Percentiles rank a stretch among this genome's conserved stretches.
These are phyloP conservation scores for Mystacornis crossleyi DNA, from an alignment of 2,113 vertebrate genomes.

Conservation along the genomic window DNA sequence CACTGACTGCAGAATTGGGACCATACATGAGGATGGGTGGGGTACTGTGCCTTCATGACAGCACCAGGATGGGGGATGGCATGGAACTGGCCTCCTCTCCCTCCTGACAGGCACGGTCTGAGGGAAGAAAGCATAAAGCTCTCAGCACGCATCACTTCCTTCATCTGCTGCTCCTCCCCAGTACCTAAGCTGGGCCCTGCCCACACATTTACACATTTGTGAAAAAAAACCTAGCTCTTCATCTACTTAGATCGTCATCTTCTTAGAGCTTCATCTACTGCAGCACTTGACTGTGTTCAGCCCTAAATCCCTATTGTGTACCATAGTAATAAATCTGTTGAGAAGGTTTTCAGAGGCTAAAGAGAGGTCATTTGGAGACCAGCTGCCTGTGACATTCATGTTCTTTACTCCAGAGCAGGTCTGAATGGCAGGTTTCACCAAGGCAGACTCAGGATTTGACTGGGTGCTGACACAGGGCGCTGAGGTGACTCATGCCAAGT, in stretches of 20 bases:
- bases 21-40: neutral
- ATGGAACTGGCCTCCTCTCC: neutral
- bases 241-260: neutral
- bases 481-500: neutral
- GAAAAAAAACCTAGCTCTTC: neutral
- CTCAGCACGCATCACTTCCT: accelerated
- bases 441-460: neutral
- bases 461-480: neutral
- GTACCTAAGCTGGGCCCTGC: neutral
- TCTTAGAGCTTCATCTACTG: neutral
- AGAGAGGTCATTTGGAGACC: neutral
- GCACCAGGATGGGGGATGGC: too few relatives aligned
- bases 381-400: neutral
- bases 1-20: neutral
- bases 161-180: neutral
- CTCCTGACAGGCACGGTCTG: neutral
- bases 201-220: neutral
- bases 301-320: neutral
- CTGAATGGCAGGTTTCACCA: neutral
- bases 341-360: neutral
- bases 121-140: neutral
- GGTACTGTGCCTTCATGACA: accelerated
- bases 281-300: neutral
- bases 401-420: neutral
- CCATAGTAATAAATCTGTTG: neutral